Percentiles rank a stretch among this genome's conserved stretches.
These are phyloP conservation scores for Schizaphis graminum DNA, from an alignment of 2,888 invertebrate genomes.

Conservation along the genomic window DNA sequence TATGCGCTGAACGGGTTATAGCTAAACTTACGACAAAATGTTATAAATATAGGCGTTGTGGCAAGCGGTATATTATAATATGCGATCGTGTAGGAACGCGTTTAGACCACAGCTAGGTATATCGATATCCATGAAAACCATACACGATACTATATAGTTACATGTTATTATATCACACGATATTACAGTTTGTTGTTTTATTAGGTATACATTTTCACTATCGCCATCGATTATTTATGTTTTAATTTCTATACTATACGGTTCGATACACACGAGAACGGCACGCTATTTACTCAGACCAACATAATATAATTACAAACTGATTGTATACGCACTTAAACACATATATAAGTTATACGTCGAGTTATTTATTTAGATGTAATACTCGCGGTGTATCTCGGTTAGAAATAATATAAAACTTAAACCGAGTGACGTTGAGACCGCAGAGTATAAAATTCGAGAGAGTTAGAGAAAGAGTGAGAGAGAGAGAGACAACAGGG, in stretches of 20 bases:
- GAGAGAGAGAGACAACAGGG: background rate
- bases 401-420: constrained; percentile 7
- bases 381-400: background rate
- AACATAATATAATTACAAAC: background rate
- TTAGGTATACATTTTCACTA: background rate
- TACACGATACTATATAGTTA: background rate
- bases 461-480: background rate
- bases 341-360: background rate
- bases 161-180: background rate
- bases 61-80: background rate
- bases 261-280: background rate
- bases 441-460: background rate
- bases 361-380: background rate
- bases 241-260: background rate
- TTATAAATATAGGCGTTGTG: background rate
- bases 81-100: background rate
- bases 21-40: background rate
- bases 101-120: background rate
- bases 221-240: background rate
- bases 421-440: background rate
- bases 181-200: background rate
- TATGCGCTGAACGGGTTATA: background rate
- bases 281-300: background rate
- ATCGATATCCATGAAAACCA: background rate
- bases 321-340: background rate